Evolutionary conservation across 2,888 invertebrate genomes (phyloP).

Genomic region (Caenorhabditis uteleia): DNA sequence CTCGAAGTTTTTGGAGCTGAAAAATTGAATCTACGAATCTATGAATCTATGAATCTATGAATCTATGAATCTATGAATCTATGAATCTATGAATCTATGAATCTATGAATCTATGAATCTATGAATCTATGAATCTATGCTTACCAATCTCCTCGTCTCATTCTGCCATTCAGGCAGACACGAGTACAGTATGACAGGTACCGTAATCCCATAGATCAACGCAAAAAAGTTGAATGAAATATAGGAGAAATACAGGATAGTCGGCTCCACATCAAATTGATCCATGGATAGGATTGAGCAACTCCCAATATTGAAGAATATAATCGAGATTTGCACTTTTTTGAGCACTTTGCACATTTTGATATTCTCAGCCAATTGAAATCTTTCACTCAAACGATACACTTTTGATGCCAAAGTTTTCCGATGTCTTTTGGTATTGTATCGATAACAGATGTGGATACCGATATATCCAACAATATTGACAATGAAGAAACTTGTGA

Average conservation of each 20-base stretch:
- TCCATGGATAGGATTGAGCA: constrained; percentile 29
- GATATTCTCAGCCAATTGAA: constrained; percentile 33
- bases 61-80: no score
- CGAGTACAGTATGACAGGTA: constrained; percentile 22
- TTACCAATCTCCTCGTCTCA: constrained; percentile 18
- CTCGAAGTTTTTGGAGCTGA: constrained; percentile 1
- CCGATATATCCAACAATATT: constrained; percentile 30
- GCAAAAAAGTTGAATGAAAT: constrained; percentile 22
- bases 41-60: constrained; percentile 5
- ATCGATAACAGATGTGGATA: constrained; percentile 10
- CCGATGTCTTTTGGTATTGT: constrained; percentile 20
- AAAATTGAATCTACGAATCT: neutral
- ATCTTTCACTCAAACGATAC: constrained; percentile 26
- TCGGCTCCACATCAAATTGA: constrained; percentile 10
- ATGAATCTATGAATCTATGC: no score
- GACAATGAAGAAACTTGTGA: constrained; percentile 21
- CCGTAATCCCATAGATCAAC: constrained; percentile 20
- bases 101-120: no score
- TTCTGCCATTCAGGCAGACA: constrained; percentile 33
- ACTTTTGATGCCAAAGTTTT: neutral
- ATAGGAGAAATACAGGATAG: constrained; percentile 22
- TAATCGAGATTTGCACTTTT: constrained; percentile 26
- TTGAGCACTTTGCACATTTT: constrained; percentile 33
- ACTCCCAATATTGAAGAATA: constrained; percentile 27
- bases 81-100: no score